Conservation (phyloP, 2,888 invertebrate species). For the Chironomus riparius region DNA sequence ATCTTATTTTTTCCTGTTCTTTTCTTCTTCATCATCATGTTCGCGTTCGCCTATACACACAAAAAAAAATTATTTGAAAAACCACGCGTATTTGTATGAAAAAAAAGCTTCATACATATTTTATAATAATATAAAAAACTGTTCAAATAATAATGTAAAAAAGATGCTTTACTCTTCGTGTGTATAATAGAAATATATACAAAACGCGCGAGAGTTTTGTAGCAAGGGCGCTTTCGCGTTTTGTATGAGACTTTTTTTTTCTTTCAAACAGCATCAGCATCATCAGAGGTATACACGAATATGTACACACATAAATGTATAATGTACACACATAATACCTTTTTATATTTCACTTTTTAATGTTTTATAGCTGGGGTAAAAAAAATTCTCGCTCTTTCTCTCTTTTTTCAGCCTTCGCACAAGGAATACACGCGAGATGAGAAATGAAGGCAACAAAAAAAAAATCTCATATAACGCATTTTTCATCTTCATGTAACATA, state of each 20-base stretch:
- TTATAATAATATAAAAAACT: slow-evolving; percentile 27
- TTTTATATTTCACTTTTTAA: slow-evolving; percentile 26
- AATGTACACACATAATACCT: slow-evolving; percentile 25
- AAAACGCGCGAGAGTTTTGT: not conserved
- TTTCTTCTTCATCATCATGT: not conserved
- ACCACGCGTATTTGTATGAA: slow-evolving; percentile 9
- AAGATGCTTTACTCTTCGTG: slow-evolving; percentile 19
- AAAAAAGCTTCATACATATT: slow-evolving; percentile 22
- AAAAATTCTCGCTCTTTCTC: not conserved
- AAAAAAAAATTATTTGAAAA: not conserved
- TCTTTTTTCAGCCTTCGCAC: no score
- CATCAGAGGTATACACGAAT: not conserved
- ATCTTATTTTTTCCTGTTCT: no score
- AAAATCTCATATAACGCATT: slow-evolving; percentile 11
- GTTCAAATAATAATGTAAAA: slow-evolving; percentile 27
- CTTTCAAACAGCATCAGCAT: not conserved
- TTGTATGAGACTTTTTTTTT: not conserved
- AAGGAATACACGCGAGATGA: not conserved
- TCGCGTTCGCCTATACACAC: not conserved
- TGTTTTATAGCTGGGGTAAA: slow-evolving; percentile 23
- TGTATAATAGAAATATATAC: slow-evolving; percentile 18
- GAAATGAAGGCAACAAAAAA: not conserved
- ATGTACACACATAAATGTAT: slow-evolving; percentile 21
- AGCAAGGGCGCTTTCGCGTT: not conserved
- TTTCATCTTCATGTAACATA: not conserved